These are phyloP conservation scores for Melanogrammus aeglefinus DNA, from an alignment of 2,797 vertebrate species.

Conservation along the genomic window DNA sequence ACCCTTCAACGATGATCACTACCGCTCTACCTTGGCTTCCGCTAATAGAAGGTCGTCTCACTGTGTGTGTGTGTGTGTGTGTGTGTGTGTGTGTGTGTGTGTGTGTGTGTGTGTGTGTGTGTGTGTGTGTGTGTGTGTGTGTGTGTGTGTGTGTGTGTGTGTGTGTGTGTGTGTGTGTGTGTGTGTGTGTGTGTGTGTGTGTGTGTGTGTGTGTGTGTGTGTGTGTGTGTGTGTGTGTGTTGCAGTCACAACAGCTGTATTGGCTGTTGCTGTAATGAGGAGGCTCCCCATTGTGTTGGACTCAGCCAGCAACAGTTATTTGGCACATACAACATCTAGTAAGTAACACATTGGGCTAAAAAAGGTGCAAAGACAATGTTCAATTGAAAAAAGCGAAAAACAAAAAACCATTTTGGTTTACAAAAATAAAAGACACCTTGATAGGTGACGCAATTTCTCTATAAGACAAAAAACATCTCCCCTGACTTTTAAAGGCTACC, in stretches of 20 bases:
- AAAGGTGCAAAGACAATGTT: constrained; percentile 69
- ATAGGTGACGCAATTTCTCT: constrained; percentile 60
- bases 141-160: neutral
- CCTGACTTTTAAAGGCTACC: constrained; percentile 59
- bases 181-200: no score
- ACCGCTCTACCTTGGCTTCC: neutral
- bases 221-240: constrained; percentile 4
- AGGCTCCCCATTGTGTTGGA: constrained; percentile 51
- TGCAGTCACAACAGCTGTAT: neutral
- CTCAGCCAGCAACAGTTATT: constrained; percentile 66
- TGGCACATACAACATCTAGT: constrained; percentile 74
- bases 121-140: constrained; percentile 10
- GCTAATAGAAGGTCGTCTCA: neutral
- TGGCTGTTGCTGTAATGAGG: constrained; percentile 16
- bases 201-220: constrained; percentile 15
- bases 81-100: constrained; percentile 5
- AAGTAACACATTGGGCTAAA: constrained; percentile 65
- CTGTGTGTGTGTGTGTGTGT: neutral
- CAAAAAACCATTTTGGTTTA: constrained; percentile 70
- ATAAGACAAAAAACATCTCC: constrained; percentile 51
- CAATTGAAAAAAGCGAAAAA: constrained; percentile 12
- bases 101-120: neutral
- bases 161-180: neutral
- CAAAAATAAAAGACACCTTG: constrained; percentile 68
- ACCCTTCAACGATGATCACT: constrained; percentile 34